Conservation (phyloP, 2,888 invertebrate genomes). For the Leucoptera coffeella region DNA sequence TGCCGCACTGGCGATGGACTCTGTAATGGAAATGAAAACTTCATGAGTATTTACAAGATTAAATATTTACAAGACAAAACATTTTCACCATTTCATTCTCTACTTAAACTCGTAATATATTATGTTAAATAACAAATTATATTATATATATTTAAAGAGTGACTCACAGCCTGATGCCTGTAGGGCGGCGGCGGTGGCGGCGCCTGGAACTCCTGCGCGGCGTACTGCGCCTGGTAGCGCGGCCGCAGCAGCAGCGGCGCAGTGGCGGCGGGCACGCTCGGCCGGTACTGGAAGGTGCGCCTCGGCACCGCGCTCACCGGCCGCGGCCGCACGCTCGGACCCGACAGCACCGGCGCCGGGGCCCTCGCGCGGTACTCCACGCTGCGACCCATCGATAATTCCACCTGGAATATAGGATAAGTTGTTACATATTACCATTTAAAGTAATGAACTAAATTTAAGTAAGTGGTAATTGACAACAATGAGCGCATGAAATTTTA, state of each 20-base stretch:
- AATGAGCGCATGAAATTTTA: too few relatives aligned
- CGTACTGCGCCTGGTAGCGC: background rate
- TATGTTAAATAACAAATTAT: background rate
- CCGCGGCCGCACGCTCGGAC: slow-evolving; percentile 12
- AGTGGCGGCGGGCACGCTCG: slow-evolving; percentile 12
- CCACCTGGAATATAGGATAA: too few relatives aligned
- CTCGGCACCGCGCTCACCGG: slow-evolving; percentile 5
- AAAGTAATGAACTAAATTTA: too few relatives aligned
- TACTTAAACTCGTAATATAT: too few relatives aligned
- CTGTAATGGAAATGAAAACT: background rate
- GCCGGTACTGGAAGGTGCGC: background rate
- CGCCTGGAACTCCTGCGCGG: slow-evolving; percentile 3
- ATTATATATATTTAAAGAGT: too few relatives aligned
- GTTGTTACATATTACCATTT: too few relatives aligned
- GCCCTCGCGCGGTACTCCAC: slow-evolving; percentile 28
- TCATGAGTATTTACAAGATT: background rate
- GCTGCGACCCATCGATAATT: slow-evolving; percentile 30
- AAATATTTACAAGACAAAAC: too few relatives aligned
- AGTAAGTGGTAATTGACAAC: too few relatives aligned
- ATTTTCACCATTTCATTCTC: too few relatives aligned
- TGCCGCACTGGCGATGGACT: slow-evolving; percentile 10
- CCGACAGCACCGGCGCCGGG: slow-evolving; percentile 8
- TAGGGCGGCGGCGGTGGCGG: slow-evolving; percentile 4
- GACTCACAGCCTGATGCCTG: slow-evolving; percentile 1
- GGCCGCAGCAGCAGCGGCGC: slow-evolving; percentile 5